Base-by-base conservation (phyloP, 2,888 invertebrate species). In the Cerceris ruficornis region DNA sequence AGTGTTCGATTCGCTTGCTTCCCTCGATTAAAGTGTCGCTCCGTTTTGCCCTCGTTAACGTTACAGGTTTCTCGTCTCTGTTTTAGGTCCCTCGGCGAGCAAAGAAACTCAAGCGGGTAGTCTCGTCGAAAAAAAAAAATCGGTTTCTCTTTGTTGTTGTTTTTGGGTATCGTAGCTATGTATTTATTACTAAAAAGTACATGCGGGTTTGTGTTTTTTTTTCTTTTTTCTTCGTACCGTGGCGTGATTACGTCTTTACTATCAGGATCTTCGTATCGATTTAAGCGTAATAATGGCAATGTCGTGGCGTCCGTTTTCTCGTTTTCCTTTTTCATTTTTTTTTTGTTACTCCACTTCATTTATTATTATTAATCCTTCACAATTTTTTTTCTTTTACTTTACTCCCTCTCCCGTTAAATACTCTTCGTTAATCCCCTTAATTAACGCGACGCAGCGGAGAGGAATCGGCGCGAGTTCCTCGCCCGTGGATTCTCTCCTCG, bases 211-310 rank as follows among this genome's bases (percentile, higher is more conserved):
- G n/a, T n/a, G n/a, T 61, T 14, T 28, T 28, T n/a, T 41, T 6
- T 6, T 13, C 7, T 28, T 28, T 41, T 7, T 62, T 49, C 5
- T 43, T 61, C 54, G 69, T 69, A 81, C 69, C 84, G 71, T 71
- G 73, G 75, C 78, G 79, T 80, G 62, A 82, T 80, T 66, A 81
- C 75, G 78, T 69, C 70, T 71, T 80, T 78, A 77, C 77, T 78
- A 69, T 78, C 78, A 81, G 76, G 81, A 85, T 85, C 70, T 75
- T 85, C 60, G 69, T 75, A 80, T 75, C 83, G 83, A 84, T 81
- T 77, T 84, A 84, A 84, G 85, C 85, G 84, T 81, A 85, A 81
- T 68, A 85, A 78, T 84, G 85, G 84, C 84, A 84, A 84, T 82
- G 82, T 82, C 82, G 75, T 81, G 74, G 83, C 72, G 76, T 77